Percentiles rank a stretch among this genome's conserved stretches.
These are phyloP conservation scores for Temnothorax rugatulus DNA, from an alignment of 2,888 invertebrate species.

Conservation along the genomic window DNA sequence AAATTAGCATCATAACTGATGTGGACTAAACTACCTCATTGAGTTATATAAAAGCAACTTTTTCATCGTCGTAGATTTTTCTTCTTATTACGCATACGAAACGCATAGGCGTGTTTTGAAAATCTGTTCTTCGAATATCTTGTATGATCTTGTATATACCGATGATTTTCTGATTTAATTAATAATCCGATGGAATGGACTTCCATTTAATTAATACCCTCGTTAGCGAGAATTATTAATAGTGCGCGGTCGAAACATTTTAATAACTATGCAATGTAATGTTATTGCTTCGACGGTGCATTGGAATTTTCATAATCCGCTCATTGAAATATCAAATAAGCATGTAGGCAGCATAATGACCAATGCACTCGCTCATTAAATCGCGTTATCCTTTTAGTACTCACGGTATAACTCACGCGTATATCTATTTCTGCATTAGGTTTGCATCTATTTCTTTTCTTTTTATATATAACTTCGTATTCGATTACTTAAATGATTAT, in stretches of 20 bases:
- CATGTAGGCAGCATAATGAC: not conserved
- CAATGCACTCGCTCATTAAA: not conserved
- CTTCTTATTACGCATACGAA: not conserved
- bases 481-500: not conserved
- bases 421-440: not conserved
- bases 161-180: not conserved
- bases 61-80: not conserved
- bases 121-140: not conserved
- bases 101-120: not conserved
- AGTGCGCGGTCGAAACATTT: not conserved
- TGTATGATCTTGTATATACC: not conserved
- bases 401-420: not conserved
- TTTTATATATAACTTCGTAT: not conserved
- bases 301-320: conserved; percentile 2
- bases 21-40: not conserved
- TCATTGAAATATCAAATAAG: conserved; percentile 42
- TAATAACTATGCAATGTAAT: not conserved
- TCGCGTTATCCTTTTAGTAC: not conserved
- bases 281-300: not conserved
- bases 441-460: not conserved
- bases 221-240: conserved; percentile 6
- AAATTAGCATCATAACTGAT: not conserved
- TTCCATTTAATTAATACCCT: conserved; percentile 13
- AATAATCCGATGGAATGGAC: not conserved
- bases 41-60: not conserved